Evolutionary conservation across 92 coral and sea anemone genomes (phyloP).

Genomic region (Anthopleura xanthogrammica): DNA sequence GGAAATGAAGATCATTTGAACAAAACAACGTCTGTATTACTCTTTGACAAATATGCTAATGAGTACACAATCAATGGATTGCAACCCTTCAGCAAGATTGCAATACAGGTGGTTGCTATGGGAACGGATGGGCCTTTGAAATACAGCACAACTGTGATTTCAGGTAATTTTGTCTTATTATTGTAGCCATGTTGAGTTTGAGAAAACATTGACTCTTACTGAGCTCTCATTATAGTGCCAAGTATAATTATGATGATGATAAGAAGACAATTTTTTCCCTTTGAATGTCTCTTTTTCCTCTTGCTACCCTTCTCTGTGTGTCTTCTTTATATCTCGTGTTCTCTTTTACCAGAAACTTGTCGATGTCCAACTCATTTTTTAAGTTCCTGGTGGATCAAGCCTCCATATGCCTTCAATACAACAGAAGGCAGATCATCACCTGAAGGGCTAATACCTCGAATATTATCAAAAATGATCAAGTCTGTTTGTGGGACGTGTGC

Average conservation of each 20-base stretch:
- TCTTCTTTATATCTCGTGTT: not conserved
- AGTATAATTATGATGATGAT: too few species aligned
- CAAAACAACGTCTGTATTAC: not conserved
- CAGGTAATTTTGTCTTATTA: not conserved
- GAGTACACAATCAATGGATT: not conserved
- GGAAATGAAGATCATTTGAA: not conserved
- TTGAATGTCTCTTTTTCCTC: too few species aligned
- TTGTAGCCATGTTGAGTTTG: not conserved
- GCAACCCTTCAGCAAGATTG: not conserved
- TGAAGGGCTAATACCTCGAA: constrained; percentile 4
- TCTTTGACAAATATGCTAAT: not conserved
- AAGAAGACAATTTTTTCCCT: too few species aligned
- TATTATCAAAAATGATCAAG: constrained; percentile 11
- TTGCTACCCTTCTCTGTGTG: too few species aligned
- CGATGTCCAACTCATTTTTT: constrained; percentile 19
- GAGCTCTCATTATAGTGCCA: too few species aligned
- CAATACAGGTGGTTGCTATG: constrained; percentile 28
- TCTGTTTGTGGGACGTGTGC: constrained; percentile 19
- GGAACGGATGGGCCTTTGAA: not conserved
- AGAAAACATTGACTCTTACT: too few species aligned
- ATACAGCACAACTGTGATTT: not conserved
- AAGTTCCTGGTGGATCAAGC: constrained; percentile 14
- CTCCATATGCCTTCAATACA: constrained; percentile 27
- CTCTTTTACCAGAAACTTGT: constrained; percentile 20
- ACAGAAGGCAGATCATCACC: not conserved